Percentiles rank a stretch among this genome's conserved stretches.
Evolutionary conservation across 2,797 vertebrate species (phyloP).

Genomic region (Discoglossus pictus): DNA sequence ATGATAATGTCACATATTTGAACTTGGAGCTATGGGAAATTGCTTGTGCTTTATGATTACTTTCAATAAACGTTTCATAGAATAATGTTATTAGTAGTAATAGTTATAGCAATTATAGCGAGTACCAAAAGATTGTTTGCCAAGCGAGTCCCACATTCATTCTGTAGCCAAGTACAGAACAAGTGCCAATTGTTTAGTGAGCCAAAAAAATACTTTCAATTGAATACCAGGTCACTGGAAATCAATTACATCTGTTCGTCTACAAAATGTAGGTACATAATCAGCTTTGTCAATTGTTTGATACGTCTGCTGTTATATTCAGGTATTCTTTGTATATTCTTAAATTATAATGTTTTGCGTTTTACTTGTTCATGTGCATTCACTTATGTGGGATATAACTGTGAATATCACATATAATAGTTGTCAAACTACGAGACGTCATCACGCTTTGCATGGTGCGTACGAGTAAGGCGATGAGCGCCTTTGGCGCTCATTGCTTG

Average conservation of each 20-base stretch:
- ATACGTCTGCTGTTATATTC: too few relatives aligned
- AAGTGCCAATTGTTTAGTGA: conserved; percentile 29
- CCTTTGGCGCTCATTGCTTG: too few relatives aligned
- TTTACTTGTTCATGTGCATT: too few relatives aligned
- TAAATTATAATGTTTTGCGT: too few relatives aligned
- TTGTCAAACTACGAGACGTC: too few relatives aligned
- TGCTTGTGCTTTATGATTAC: conserved; percentile 39
- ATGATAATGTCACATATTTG: conserved; percentile 33
- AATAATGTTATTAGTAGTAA: conserved; percentile 50
- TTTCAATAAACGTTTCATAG: conserved; percentile 46
- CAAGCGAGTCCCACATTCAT: conserved; percentile 38
- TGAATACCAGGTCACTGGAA: conserved; percentile 21
- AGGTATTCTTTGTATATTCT: too few relatives aligned
- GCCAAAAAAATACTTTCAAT: conserved; percentile 40
- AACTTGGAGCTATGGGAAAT: conserved; percentile 22
- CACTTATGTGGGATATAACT: too few relatives aligned
- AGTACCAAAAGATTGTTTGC: conserved; percentile 43
- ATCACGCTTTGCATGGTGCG: too few relatives aligned
- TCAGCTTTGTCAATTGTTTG: too few relatives aligned
- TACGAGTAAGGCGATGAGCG: too few relatives aligned
- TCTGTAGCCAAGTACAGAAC: conserved; percentile 25
- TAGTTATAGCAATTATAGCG: conserved; percentile 46
- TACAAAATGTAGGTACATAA: neutral
- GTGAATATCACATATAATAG: too few relatives aligned
- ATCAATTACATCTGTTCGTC: conserved; percentile 22